Conservation (phyloP, 2,797 vertebrate species). For the Acestrorhynchus altus region DNA sequence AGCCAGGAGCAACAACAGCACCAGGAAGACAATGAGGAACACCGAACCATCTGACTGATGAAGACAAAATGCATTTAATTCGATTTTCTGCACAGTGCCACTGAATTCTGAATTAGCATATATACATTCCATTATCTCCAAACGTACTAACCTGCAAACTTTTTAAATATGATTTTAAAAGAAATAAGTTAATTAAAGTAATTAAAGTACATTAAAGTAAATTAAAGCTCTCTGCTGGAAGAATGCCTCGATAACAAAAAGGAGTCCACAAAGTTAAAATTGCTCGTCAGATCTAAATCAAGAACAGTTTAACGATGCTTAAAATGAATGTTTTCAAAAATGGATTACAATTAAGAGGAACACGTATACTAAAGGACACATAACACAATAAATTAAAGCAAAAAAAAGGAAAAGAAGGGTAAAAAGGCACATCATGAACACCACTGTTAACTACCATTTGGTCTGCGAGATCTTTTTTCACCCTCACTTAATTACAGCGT, state of each 20-base stretch:
- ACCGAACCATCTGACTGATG: conserved; percentile 81
- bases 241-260: not conserved
- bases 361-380: not conserved
- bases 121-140: no score
- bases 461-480: not conserved
- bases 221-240: not conserved
- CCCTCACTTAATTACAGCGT: not conserved
- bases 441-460: not conserved
- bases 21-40: conserved; percentile 86
- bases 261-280: no score
- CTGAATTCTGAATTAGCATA: not conserved
- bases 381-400: not conserved
- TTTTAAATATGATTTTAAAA: no score
- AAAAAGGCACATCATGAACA: not conserved
- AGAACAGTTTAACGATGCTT: not conserved
- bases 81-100: not conserved
- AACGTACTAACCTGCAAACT: no score
- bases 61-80: not conserved
- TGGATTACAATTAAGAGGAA: not conserved
- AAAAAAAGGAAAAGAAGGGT: not conserved
- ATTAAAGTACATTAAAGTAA: no score
- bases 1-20: conserved; percentile 83
- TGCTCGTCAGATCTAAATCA: no score
- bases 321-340: not conserved
- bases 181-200: no score